A percentile compares a stretch with the other conserved stretches of the same genome.
These are phyloP conservation scores for Timema cristinae DNA, from an alignment of 2,888 invertebrate species.

Conservation along the genomic window DNA sequence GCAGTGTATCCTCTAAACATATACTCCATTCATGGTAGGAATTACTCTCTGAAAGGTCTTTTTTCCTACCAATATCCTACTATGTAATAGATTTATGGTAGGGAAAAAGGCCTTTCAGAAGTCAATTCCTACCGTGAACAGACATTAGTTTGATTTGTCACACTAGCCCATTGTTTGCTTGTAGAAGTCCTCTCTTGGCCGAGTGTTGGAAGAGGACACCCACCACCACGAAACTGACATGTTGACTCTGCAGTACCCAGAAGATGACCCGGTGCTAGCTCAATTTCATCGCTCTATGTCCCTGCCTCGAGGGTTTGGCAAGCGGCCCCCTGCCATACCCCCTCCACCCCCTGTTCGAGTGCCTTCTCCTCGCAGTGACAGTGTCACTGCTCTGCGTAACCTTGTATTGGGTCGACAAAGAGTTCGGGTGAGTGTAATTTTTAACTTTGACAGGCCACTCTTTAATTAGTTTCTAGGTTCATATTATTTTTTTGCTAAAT, in stretches of 20 bases:
- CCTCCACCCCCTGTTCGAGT: conserved; percentile 40
- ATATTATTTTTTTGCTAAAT: no score
- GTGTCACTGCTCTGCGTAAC: conserved; percentile 44
- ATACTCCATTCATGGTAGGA: no score
- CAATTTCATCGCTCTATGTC: conserved; percentile 47
- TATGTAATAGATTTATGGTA: no score
- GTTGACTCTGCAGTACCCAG: conserved; percentile 36
- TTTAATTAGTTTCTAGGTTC: no score
- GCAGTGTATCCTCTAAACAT: no score
- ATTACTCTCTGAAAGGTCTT: no score
- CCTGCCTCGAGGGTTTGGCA: conserved; percentile 46
- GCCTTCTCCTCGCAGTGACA: conserved; percentile 42
- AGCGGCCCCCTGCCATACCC: conserved; percentile 41
- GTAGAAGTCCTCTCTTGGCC: conserved; percentile 43
- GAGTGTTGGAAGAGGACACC: conserved; percentile 45
- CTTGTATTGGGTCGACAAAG: conserved; percentile 44
- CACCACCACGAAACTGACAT: conserved; percentile 33
- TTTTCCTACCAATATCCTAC: no score
- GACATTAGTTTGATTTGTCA: neutral
- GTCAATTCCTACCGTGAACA: neutral
- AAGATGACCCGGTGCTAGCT: conserved; percentile 39
- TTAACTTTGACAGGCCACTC: no score
- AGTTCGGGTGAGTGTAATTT: conserved; percentile 39
- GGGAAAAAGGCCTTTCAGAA: no score
- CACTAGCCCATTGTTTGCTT: no score